Conservation (phyloP, 2,113 vertebrate genomes). For the Microtus pennsylvanicus region DNA sequence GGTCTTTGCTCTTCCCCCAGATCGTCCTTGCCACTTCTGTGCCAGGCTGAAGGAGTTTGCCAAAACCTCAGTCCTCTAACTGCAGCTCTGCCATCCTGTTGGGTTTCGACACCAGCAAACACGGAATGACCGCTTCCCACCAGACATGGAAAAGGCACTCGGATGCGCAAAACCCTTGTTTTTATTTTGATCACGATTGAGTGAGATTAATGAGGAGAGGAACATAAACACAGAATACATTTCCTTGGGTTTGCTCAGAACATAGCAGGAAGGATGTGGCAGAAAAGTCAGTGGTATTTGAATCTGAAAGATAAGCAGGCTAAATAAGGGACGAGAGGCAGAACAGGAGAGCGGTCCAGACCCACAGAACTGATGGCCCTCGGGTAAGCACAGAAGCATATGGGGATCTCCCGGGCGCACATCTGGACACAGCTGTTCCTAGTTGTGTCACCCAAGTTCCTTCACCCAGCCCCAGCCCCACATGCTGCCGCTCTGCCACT, state of each 20-base stretch:
- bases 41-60: neutral
- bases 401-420: neutral
- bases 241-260: neutral
- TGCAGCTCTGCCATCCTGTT: neutral
- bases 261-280: neutral
- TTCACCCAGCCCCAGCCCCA: neutral
- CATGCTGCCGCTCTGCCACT: neutral
- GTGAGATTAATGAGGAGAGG: slow-evolving; percentile 4
- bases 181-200: slow-evolving; percentile 1
- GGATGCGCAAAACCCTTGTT: slow-evolving; percentile 8
- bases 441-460: neutral
- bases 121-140: neutral
- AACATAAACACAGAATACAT: slow-evolving; percentile 1
- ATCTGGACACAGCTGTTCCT: slow-evolving; percentile 39
- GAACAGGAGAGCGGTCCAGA: neutral
- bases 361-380: neutral
- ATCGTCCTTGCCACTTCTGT: neutral
- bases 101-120: neutral
- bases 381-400: neutral
- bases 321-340: neutral
- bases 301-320: slow-evolving; percentile 17
- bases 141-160: neutral
- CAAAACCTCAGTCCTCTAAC: neutral
- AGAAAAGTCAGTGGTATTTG: neutral
- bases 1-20: neutral